Evolutionary conservation across 2,888 invertebrate genomes (phyloP).

Genomic region (Sphinx pinastri): DNA sequence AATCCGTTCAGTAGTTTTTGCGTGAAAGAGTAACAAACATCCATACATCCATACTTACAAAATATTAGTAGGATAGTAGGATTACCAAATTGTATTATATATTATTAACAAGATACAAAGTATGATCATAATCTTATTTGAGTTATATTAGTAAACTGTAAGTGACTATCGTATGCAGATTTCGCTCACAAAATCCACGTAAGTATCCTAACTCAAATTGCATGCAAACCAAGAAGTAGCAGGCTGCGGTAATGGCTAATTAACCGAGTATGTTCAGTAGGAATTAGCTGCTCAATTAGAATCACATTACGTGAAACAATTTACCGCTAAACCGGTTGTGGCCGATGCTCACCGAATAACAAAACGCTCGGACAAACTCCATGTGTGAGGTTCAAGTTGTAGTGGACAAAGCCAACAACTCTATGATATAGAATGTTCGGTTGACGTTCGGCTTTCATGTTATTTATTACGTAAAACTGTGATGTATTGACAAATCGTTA

Average conservation of each 20-base stretch:
- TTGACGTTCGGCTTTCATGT: neutral
- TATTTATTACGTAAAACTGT: neutral
- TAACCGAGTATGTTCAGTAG: constrained; percentile 68
- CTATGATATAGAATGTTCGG: constrained; percentile 12
- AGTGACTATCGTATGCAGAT: neutral
- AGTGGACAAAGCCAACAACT: constrained; percentile 4
- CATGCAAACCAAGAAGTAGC: constrained; percentile 37
- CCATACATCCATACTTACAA: no score
- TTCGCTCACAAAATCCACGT: neutral
- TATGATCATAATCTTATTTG: no score
- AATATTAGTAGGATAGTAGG: no score
- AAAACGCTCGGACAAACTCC: constrained; percentile 58
- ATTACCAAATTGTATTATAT: no score
- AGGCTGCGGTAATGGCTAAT: constrained; percentile 52
- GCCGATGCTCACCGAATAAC: constrained; percentile 70
- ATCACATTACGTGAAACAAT: constrained; percentile 80
- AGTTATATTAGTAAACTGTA: no score
- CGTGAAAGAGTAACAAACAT: no score
- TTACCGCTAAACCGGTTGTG: constrained; percentile 76
- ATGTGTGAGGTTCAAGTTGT: constrained; percentile 12
- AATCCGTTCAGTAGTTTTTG: no score
- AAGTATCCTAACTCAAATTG: neutral
- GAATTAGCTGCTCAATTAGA: constrained; percentile 82
- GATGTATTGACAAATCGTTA: neutral
- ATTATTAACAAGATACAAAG: no score